Percentiles rank a stretch among this genome's conserved stretches.
These are phyloP conservation scores for Pitangus sulphuratus DNA, from an alignment of 2,797 vertebrate genomes.

Conservation along the genomic window DNA sequence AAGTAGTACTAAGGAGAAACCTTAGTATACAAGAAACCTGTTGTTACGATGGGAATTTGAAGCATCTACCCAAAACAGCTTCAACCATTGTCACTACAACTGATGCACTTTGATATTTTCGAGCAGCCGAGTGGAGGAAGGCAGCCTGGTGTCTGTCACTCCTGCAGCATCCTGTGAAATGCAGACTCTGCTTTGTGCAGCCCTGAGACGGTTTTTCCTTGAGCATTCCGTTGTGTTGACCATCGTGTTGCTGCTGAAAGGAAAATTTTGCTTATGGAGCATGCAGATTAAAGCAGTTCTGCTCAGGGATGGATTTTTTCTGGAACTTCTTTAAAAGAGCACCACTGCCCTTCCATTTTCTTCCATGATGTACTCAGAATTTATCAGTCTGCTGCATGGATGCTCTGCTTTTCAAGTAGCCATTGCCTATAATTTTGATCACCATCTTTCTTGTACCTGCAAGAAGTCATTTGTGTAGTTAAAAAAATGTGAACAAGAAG, in stretches of 20 bases:
- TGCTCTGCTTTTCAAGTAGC: neutral
- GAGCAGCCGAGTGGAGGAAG: neutral
- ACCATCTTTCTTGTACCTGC: neutral
- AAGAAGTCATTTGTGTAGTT: neutral
- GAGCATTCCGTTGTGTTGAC: neutral
- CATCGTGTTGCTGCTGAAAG: neutral
- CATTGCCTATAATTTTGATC: neutral
- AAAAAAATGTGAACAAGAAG: neutral
- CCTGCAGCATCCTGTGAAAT: neutral
- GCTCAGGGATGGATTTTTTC: neutral
- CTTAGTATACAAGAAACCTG: neutral
- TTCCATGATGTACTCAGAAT: neutral
- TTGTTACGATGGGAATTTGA: neutral
- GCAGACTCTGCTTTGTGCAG: neutral
- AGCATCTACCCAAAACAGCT: neutral
- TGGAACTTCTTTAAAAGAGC: neutral
- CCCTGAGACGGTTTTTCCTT: neutral
- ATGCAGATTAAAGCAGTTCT: neutral
- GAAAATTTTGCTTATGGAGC: neutral
- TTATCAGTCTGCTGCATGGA: accelerated
- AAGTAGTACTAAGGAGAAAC: neutral
- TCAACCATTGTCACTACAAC: neutral
- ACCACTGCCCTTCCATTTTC: neutral
- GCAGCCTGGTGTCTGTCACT: neutral
- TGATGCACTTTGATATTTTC: neutral